A percentile compares a stretch with the other conserved stretches of the same genome.
Conservation (phyloP, 2,797 vertebrate genomes). For the Trachops cirrhosus region DNA sequence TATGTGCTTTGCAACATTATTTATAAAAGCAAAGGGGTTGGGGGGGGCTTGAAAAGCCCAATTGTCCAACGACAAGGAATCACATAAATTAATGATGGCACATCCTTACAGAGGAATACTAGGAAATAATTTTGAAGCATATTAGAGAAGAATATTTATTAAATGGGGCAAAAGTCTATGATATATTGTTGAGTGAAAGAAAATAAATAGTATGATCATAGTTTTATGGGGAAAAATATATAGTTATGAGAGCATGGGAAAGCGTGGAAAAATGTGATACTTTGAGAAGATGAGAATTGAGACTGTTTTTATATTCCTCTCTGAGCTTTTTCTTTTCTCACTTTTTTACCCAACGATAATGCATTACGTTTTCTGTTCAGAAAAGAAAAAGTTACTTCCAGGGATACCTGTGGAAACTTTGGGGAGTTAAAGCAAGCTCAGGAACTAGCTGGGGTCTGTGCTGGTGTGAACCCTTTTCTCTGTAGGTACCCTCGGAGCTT, state of each 20-base stretch:
- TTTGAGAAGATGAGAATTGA: not conserved
- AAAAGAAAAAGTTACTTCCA: not conserved
- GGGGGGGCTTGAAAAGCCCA: not conserved
- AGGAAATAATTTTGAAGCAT: not conserved
- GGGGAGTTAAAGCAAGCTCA: not conserved
- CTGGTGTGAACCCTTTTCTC: not conserved
- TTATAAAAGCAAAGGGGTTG: not conserved
- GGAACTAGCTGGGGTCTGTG: not conserved
- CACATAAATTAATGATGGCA: not conserved
- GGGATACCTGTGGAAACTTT: not conserved
- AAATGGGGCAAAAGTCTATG: not conserved
- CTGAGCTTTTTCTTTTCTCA: not conserved
- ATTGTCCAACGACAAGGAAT: not conserved
- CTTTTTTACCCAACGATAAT: not conserved
- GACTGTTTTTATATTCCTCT: not conserved
- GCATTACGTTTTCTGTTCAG: not conserved
- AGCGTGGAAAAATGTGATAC: not conserved
- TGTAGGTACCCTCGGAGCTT: fast-evolving
- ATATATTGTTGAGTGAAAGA: not conserved
- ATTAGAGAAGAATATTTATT: not conserved
- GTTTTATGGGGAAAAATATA: not conserved
- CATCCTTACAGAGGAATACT: not conserved
- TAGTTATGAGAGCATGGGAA: not conserved
- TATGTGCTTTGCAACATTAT: not conserved
- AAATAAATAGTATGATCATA: not conserved